phyloP scores from a whole-genome alignment of 2,797 vertebrate species.

The Taeniopygia guttata region DNA sequence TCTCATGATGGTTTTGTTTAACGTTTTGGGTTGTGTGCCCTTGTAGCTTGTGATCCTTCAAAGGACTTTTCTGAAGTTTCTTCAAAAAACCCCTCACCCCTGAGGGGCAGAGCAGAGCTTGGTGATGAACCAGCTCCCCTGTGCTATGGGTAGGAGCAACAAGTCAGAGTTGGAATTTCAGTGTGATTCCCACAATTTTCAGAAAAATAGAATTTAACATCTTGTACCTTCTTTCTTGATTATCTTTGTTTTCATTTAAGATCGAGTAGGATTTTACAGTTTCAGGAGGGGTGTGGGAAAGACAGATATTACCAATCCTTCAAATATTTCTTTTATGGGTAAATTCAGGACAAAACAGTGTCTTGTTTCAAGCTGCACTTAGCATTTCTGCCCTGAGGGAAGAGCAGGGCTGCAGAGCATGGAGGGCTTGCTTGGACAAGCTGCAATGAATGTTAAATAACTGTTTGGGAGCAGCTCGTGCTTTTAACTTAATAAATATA shows the following conservation, averaged over 20 bases:
- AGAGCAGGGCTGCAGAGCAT: neutral
- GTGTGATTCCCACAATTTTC: neutral
- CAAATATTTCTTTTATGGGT: constrained; percentile 2
- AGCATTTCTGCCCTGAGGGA: constrained; percentile 64
- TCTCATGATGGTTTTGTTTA: fast-evolving
- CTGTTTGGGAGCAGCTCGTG: constrained; percentile 27
- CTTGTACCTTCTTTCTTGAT: neutral
- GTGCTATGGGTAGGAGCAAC: neutral
- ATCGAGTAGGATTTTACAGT: neutral
- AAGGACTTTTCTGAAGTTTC: neutral
- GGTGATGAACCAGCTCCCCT: neutral
- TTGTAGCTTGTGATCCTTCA: neutral
- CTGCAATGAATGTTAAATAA: constrained; percentile 42
- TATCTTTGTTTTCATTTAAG: neutral
- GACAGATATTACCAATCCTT: neutral
- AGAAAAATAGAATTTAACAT: neutral
- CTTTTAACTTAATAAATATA: constrained; percentile 58
- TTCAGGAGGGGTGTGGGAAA: neutral
- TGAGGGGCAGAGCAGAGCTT: neutral
- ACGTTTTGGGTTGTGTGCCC: neutral
- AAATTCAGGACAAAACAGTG: constrained; percentile 44
- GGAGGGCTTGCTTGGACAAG: constrained; percentile 65
- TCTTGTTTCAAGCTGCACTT: constrained; percentile 32
- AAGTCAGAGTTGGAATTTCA: neutral
- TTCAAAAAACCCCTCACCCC: fast-evolving